Percentiles rank a stretch among this genome's conserved stretches.
These are phyloP conservation scores for Lordiphosa stackelbergi DNA, from an alignment of 1,140 invertebrate genomes.

Conservation along the genomic window DNA sequence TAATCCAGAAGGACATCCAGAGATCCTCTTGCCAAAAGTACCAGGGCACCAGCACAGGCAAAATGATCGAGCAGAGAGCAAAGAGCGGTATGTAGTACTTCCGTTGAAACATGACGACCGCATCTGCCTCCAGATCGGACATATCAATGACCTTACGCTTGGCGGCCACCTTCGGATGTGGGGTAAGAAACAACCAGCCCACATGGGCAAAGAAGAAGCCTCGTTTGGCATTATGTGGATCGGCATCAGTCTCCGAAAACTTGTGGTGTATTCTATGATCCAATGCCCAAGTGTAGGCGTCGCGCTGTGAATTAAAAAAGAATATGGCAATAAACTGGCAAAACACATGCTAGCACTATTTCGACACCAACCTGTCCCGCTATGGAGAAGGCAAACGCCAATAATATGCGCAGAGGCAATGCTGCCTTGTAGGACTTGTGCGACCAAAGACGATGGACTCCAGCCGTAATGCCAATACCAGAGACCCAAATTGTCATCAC, in stretches of 20 bases:
- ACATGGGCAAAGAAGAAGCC: conserved; percentile 91
- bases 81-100: conserved; percentile 87
- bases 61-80: conserved; percentile 84
- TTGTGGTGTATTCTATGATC: conserved; percentile 92
- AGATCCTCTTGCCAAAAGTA: conserved; percentile 90
- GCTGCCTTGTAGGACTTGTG: conserved; percentile 91
- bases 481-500: conserved; percentile 78
- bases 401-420: conserved; percentile 83
- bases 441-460: conserved; percentile 90
- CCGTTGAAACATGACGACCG: conserved; percentile 91
- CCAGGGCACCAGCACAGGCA: conserved; percentile 89
- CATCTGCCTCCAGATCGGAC: conserved; percentile 89
- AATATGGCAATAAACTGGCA: background rate
- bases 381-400: conserved; percentile 83
- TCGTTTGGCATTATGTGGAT: conserved; percentile 88
- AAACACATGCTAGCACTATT: background rate
- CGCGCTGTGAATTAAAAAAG: conserved; percentile 78
- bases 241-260: conserved; percentile 88
- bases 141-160: conserved; percentile 88
- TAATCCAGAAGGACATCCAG: conserved; percentile 89
- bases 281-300: conserved; percentile 87
- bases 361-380: conserved; percentile 81
- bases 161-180: conserved; percentile 86
- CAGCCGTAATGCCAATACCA: conserved; percentile 87
- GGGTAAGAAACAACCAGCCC: conserved; percentile 87